Evolutionary conservation across 2,113 vertebrate species (phyloP), one percentile per base, ranked within the genome.

Genomic region (Mastomys coucha): DNA sequence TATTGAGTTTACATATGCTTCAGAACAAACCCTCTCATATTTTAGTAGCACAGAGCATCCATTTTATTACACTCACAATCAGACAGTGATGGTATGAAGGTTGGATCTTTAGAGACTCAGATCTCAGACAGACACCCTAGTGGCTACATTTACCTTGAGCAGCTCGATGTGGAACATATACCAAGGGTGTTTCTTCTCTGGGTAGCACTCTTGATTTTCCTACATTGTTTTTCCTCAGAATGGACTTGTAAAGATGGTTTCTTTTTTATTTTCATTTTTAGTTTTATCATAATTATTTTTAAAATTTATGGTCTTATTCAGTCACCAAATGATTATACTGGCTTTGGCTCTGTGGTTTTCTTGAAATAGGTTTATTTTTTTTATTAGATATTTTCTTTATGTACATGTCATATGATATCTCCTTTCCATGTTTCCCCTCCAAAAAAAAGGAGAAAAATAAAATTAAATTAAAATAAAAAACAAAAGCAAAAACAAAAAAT

Each of bases 1-100:
- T 96, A 51, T 56, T 97, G 36, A 63, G 11, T 93, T 96, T 95
- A 96, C 81, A 67, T 92, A 36, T 94, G 53, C 53, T 96, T 49
- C n/a, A 70, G 91, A 91, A 91, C 84, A 84, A 96, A 94, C 0
- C 0, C 19, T 7, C 13, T 95, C 45, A 42, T 91, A 92, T 92
- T 85, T 70, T 72, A 85, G 22, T 84, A n/a, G 5, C 56, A 1
- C 65, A 72, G 90, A 82, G 58, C 39, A 60, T 92, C 53, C 33
- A 45, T 82, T 94, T 96, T 78, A 91, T 82, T 93, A 80, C 42
- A 19, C 20, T 93, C 20, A 49, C 17, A 63, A 42, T 73, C 28
- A 93, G 82, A 85, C 4, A 80, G 0, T 1, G 12, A 67, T 70
- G 17, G 63, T 3, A 4, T 84, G n/a, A 42, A 65, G n/a, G 2